Percentiles rank a stretch among this genome's conserved stretches.
Evolutionary conservation across 2,113 vertebrate species (phyloP).

Genomic region (Apteryx owenii): DNA sequence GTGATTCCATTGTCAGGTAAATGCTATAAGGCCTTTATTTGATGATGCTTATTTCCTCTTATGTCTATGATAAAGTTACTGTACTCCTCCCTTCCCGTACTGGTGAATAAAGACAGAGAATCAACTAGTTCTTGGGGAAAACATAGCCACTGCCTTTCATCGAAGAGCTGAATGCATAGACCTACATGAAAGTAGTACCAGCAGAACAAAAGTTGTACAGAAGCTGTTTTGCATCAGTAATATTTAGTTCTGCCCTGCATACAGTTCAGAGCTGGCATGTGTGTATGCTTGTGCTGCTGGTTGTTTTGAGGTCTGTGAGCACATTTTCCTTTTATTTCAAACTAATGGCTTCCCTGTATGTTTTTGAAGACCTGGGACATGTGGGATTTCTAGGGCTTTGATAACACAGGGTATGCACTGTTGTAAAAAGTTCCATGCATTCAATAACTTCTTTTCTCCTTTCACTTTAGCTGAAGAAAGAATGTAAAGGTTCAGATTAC

Average conservation of each 20-base stretch:
- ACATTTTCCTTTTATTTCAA: neutral
- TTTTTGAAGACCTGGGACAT: accelerated
- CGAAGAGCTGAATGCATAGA: neutral
- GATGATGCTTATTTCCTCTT: neutral
- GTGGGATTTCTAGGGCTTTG: neutral
- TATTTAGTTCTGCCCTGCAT: neutral
- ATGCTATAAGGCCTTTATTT: neutral
- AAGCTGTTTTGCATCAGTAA: neutral
- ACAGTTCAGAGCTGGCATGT: neutral
- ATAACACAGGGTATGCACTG: neutral
- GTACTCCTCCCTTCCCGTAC: neutral
- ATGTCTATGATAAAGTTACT: neutral
- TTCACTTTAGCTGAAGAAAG: neutral
- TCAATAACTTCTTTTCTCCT: neutral
- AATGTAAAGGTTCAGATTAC: neutral
- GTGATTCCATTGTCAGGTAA: neutral
- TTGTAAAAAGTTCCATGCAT: neutral
- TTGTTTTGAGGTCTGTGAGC: neutral
- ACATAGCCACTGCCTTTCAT: neutral
- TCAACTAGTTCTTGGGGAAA: neutral
- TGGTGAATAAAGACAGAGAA: neutral
- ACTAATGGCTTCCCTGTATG: neutral
- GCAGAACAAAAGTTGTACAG: neutral
- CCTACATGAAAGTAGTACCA: neutral
- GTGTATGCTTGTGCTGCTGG: neutral